These are phyloP conservation scores for Trachelus stipa DNA, from an alignment of 2,888 invertebrate genomes.

Conservation along the genomic window DNA sequence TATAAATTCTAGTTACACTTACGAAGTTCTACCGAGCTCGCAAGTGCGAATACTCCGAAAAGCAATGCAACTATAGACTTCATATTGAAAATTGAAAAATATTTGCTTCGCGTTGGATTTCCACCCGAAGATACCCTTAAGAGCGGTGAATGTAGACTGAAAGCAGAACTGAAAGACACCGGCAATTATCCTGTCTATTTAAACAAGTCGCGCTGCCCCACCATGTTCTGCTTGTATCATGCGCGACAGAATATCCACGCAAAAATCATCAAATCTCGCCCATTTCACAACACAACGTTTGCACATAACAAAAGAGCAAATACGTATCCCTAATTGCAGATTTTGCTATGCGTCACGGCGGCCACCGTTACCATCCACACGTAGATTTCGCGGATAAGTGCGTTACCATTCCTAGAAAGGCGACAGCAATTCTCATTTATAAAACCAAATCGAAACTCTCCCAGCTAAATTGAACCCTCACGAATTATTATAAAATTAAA, in stretches of 20 bases:
- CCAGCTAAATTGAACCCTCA: not conserved
- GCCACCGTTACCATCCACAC: not conserved
- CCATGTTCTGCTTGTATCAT: conserved; percentile 40
- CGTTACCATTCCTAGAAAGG: not conserved
- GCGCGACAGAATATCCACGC: not conserved
- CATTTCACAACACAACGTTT: not conserved
- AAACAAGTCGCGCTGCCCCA: conserved; percentile 45
- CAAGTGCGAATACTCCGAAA: conserved; percentile 3
- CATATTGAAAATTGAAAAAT: not conserved
- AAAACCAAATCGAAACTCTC: not conserved
- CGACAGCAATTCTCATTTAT: not conserved
- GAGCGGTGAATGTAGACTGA: not conserved
- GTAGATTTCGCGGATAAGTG: not conserved
- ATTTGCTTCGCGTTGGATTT: not conserved
- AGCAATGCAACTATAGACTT: not conserved
- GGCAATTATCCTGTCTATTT: conserved; percentile 54
- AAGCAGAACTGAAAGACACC: conserved; percentile 47
- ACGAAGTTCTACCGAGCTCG: conserved; percentile 36
- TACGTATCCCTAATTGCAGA: not conserved
- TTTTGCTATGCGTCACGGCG: not conserved
- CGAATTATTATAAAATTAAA: not conserved
- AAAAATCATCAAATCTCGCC: conserved; percentile 1
- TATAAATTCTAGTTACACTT: conserved; percentile 26
- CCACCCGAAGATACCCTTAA: not conserved
- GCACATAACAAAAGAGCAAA: not conserved